phyloP scores from a whole-genome alignment of 2,888 invertebrate genomes.

The Crocallis elinguaria region DNA sequence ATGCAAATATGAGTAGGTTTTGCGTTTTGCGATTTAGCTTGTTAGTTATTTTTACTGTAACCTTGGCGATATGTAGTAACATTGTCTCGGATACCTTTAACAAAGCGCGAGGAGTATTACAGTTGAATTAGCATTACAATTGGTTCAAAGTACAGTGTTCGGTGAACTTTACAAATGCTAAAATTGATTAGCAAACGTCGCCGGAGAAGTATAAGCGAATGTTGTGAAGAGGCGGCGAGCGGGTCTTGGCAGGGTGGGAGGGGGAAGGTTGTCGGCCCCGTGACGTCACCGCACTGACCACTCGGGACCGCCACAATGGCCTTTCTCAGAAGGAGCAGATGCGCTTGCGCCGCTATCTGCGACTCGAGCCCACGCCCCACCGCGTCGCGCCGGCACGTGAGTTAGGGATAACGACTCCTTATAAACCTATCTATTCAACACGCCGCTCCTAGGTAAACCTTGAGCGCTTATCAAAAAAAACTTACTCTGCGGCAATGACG shows the following conservation, averaged over 20 bases:
- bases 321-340: slow-evolving; percentile 83
- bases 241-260: slow-evolving; percentile 47
- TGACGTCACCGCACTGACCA: slow-evolving; percentile 83
- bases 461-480: slow-evolving; percentile 51
- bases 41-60: slow-evolving; percentile 20
- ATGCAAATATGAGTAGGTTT: slow-evolving; percentile 23
- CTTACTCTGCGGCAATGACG: slow-evolving; percentile 50
- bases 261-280: slow-evolving; percentile 81
- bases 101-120: slow-evolving; percentile 19
- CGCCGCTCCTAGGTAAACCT: slow-evolving; percentile 36
- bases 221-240: slow-evolving; percentile 37
- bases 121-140: slow-evolving; percentile 36
- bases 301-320: slow-evolving; percentile 79
- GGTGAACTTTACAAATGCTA: slow-evolving; percentile 43
- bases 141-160: slow-evolving; percentile 36
- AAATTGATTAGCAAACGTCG: slow-evolving; percentile 49
- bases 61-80: slow-evolving; percentile 28
- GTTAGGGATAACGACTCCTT: slow-evolving; percentile 46
- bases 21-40: slow-evolving; percentile 15
- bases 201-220: slow-evolving; percentile 45
- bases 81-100: slow-evolving; percentile 16
- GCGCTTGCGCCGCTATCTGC: slow-evolving; percentile 74
- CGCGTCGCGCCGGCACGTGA: slow-evolving; percentile 53
- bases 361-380: slow-evolving; percentile 54
- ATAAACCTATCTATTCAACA: slow-evolving; percentile 28